Percentiles rank a stretch among this genome's conserved stretches.
phyloP scores from a whole-genome alignment of 2,113 vertebrate species.

The Saccopteryx leptura region DNA sequence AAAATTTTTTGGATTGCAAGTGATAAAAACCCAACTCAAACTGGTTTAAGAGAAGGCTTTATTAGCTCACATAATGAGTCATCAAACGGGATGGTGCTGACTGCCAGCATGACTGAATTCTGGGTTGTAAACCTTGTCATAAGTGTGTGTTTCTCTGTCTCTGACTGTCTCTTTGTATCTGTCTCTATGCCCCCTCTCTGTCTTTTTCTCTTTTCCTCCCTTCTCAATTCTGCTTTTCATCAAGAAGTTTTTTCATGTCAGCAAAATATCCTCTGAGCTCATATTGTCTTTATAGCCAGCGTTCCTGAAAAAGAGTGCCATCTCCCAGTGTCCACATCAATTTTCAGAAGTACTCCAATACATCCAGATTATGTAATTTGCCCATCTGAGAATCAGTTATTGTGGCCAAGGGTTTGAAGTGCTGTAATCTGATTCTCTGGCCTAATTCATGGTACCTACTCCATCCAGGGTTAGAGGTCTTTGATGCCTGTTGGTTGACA shows the following conservation, averaged over 20 bases:
- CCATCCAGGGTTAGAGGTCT: background rate
- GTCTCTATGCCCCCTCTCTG: too few species aligned
- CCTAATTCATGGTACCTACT: background rate
- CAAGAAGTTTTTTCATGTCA: background rate
- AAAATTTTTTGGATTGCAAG: background rate
- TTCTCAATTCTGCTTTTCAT: background rate
- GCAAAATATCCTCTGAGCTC: background rate
- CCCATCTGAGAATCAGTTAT: background rate
- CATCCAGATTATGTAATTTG: background rate
- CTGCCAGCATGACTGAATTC: background rate
- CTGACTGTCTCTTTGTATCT: background rate
- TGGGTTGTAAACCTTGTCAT: background rate
- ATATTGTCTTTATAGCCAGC: background rate
- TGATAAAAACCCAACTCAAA: background rate
- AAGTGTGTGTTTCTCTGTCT: background rate
- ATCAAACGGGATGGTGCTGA: background rate
- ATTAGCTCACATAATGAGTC: background rate
- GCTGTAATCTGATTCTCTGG: background rate
- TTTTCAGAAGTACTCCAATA: background rate
- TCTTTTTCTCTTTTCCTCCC: background rate
- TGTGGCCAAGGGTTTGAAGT: background rate
- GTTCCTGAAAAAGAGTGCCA: background rate
- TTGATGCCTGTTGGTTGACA: background rate
- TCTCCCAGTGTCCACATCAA: background rate
- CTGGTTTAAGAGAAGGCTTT: background rate